Evolutionary conservation across 2,797 vertebrate species (phyloP), one percentile per base, ranked within the genome.

Genomic region (Brotula barbata): DNA sequence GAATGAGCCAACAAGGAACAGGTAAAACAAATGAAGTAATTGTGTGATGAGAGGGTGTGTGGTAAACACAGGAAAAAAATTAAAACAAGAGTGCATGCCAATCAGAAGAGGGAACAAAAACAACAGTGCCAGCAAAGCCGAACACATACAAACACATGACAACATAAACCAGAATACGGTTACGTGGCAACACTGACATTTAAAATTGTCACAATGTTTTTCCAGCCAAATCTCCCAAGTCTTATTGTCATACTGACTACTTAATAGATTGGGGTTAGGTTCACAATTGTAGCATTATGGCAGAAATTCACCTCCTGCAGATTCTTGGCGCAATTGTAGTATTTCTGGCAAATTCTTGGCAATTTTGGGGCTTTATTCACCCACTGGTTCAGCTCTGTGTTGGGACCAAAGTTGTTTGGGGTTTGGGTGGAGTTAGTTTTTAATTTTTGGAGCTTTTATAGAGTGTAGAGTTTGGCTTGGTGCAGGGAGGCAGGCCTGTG

Each of bases 161-260:
- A n/a, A n/a, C n/a, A n/a, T n/a, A n/a, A n/a, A n/a, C n/a, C n/a
- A n/a, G n/a, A 37, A 40, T 43, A 12, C 34, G 34, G 63, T 28
- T 70, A n/a, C n/a, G n/a, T n/a, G n/a, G 67, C 41, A 19, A 64
- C 70, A 65, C 75, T 58, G 15, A 64, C 47, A 53, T 50, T 37
- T 3, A n/a, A 64, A 36, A 43, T 50, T 77, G 70, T 71, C 67
- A 17, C 45, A 28, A 37, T 57, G 50, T 60, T 58, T 77, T 11
- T 62, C n/a, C 47, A 58, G 37, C 60, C 25, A 28, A 9, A 7
- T 33, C 31, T 10, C 5, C 31, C 63, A 37, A 68, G 58, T 64
- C 55, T 37, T 58, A 67, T 45, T 28, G 28, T 40, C 15, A 15
- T 10, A 23, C 40, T 7, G 58, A 25, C 52, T 36, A 48, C 42